Evolutionary conservation across 2,113 vertebrate species (phyloP).

Genomic region (Tragulus kanchil): DNA sequence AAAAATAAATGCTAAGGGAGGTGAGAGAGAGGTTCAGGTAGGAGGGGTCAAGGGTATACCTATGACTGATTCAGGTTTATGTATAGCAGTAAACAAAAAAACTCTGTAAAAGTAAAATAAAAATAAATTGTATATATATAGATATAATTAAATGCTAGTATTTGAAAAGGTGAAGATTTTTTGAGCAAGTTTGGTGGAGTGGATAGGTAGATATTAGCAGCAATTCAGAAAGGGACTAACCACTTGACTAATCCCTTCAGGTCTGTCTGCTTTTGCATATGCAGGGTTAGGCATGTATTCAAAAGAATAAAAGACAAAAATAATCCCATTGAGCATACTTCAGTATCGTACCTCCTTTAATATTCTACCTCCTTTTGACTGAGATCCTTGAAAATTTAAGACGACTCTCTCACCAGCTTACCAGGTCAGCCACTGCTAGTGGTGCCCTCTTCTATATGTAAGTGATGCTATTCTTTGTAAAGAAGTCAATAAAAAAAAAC

Average conservation of each 20-base stretch:
- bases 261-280: neutral
- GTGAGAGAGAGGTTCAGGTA: too few relatives aligned
- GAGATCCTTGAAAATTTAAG: neutral
- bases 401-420: neutral
- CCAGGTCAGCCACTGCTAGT: neutral
- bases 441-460: neutral
- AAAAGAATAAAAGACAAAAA: constrained; percentile 24
- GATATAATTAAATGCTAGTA: neutral
- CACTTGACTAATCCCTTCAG: neutral
- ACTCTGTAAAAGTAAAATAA: too few relatives aligned
- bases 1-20: too few relatives aligned
- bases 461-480: neutral
- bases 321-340: neutral
- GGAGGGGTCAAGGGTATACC: too few relatives aligned
- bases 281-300: neutral
- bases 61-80: too few relatives aligned
- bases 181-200: neutral
- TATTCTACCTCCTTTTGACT: neutral
- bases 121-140: too few relatives aligned
- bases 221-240: neutral
- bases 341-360: neutral
- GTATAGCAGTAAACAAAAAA: too few relatives aligned
- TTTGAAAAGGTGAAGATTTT: neutral
- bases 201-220: neutral
- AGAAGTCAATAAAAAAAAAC: neutral